Conservation (phyloP, 2,113 vertebrate species). For the Maylandia zebra region DNA sequence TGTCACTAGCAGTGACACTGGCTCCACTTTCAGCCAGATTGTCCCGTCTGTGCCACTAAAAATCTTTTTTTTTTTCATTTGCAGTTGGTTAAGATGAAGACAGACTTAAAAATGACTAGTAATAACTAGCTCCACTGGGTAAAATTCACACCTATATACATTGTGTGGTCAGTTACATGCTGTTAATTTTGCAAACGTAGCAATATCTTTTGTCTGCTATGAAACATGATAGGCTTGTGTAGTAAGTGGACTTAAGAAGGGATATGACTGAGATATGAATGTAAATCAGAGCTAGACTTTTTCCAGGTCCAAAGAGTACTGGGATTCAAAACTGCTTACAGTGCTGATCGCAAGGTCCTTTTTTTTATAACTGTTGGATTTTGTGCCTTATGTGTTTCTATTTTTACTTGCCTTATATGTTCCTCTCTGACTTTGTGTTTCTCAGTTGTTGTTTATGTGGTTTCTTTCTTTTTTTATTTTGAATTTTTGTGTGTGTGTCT, state of each 20-base stretch:
- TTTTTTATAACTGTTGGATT: not conserved
- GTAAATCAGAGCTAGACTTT: not conserved
- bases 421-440: not conserved
- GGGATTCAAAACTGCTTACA: not conserved
- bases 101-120: not conserved
- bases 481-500: not conserved
- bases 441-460: not conserved
- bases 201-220: not conserved
- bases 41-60: not conserved
- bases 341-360: not conserved
- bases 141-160: not conserved
- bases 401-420: not conserved
- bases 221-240: not conserved
- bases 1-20: not conserved
- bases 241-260: not conserved
- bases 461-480: not conserved
- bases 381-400: not conserved
- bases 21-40: not conserved
- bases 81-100: not conserved
- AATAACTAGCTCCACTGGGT: not conserved
- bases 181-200: not conserved
- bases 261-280: not conserved
- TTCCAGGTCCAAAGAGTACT: not conserved
- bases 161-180: not conserved
- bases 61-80: not conserved